Conservation (phyloP, 2,113 vertebrate genomes). For the Hippocampus zosterae region DNA sequence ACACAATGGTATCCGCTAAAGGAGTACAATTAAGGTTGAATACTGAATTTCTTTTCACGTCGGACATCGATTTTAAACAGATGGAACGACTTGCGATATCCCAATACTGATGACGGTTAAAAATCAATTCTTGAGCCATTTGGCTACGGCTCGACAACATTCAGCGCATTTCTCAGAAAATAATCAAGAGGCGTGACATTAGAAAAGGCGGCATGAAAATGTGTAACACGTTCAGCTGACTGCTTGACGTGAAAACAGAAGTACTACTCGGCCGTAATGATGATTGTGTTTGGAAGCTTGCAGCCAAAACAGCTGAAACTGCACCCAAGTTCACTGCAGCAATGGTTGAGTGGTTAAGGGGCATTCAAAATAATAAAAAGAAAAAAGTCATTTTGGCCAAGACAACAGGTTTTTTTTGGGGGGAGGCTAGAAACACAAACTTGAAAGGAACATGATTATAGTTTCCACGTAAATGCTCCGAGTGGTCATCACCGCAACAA, state of each 20-base stretch:
- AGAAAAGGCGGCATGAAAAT: background rate
- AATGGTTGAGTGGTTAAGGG: background rate
- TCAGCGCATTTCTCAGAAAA: background rate
- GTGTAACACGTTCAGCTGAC: background rate
- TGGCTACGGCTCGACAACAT: background rate
- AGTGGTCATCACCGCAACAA: background rate
- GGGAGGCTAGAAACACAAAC: background rate
- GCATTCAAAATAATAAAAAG: background rate
- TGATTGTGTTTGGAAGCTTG: conserved; percentile 14
- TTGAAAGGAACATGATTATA: background rate
- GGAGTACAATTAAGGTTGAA: too few relatives aligned
- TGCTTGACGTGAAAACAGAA: conserved; percentile 20
- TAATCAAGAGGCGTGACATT: background rate
- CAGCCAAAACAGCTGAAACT: conserved; percentile 15
- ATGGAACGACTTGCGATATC: too few relatives aligned
- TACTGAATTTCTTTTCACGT: too few relatives aligned
- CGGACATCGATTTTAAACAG: too few relatives aligned
- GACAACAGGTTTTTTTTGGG: background rate
- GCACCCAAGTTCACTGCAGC: conserved; percentile 4
- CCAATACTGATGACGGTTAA: too few relatives aligned
- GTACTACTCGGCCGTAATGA: conserved; percentile 23
- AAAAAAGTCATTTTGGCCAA: background rate
- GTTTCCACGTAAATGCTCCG: background rate
- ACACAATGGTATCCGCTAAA: too few relatives aligned
- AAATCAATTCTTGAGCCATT: background rate